A percentile compares a stretch with the other conserved stretches of the same genome.
These are phyloP conservation scores for Morbakka virulenta DNA, from an alignment of 30 jellyfish, hydroid and myxozoan genomes.

Conservation along the genomic window DNA sequence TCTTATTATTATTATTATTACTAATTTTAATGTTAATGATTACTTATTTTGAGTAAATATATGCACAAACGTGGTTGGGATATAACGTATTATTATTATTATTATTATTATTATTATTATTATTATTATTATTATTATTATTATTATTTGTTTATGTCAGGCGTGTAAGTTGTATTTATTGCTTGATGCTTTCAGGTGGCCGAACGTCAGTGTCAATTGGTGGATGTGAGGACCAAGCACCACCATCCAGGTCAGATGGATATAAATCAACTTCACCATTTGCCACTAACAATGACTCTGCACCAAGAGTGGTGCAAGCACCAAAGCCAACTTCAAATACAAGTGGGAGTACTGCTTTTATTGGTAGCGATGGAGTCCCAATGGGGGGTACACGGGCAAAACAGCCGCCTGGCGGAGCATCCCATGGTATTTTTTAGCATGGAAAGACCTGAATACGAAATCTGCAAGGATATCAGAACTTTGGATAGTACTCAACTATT, in stretches of 20 bases:
- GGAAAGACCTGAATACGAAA: too few relatives aligned
- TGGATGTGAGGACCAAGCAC: not conserved
- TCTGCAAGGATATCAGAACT: too few relatives aligned
- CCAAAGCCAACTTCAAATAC: not conserved
- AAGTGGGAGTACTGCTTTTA: not conserved
- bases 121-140: too few relatives aligned
- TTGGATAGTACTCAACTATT: too few relatives aligned
- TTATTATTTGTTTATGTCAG: too few relatives aligned
- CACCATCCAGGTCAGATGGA: not conserved
- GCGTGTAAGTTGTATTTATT: too few relatives aligned
- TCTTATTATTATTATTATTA: too few relatives aligned
- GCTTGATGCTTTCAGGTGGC: not conserved
- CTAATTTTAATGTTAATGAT: too few relatives aligned
- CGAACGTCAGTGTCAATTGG: not conserved
- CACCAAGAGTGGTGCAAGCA: not conserved
- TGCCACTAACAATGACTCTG: not conserved
- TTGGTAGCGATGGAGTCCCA: not conserved
- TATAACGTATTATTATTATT: too few relatives aligned
- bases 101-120: too few relatives aligned
- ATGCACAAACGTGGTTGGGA: too few relatives aligned
- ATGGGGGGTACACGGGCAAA: not conserved
- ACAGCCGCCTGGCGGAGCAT: constrained; percentile 85
- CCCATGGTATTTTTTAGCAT: constrained; percentile 56
- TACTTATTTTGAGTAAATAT: too few relatives aligned
- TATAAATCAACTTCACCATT: not conserved